Base-by-base conservation (phyloP, 2,888 invertebrate species). In the Sclerodermus sp. region DNA sequence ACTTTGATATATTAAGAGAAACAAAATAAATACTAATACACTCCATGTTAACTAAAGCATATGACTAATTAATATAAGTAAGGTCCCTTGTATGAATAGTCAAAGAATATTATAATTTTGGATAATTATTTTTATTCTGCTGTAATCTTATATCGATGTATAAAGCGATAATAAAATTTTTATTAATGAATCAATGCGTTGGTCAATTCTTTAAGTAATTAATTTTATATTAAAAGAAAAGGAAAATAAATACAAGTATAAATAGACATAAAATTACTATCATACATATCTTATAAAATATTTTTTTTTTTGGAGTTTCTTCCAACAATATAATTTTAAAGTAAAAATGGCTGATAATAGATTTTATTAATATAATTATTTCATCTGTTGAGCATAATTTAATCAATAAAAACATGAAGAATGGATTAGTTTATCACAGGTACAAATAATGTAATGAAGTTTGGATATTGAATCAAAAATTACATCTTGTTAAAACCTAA, bases 211-310 rank as follows among this genome's bases (percentile, higher is more conserved):
- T 67, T 61, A 60, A 55, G 57, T 51, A 57, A 62, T 59, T 67
- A 66, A 67, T 66, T 67, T 71, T 66, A 68, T 68, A 73, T 64
- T 64, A 67, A 5, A 23, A 73, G 58, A 60, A 68, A 71, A 68
- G 68, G 64, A 64, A 74, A 76, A 77, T 76, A 76, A 76, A 77
- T 75, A 74, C 63, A 68, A 64, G 62, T 69, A 74, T 73, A 74
- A 74, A 76, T 74, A 76, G 74, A 70, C 67, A 68, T 73, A 71
- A 72, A 70, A 67, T 69, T 73, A 74, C 73, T 77, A 76, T 76
- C 65, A 73, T 76, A 76, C 75, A 76, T 59, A 71, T 73, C 59
- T 68, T 70, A 72, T 70, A 72, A 70, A 72, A 69, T 67, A 66
- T 69, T 58, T 62, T 67, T n/a, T n/a, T 62, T 60, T 55, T 57